These are phyloP conservation scores for Neotragus pygmaeus DNA, from an alignment of 2,113 vertebrate genomes.

Conservation along the genomic window DNA sequence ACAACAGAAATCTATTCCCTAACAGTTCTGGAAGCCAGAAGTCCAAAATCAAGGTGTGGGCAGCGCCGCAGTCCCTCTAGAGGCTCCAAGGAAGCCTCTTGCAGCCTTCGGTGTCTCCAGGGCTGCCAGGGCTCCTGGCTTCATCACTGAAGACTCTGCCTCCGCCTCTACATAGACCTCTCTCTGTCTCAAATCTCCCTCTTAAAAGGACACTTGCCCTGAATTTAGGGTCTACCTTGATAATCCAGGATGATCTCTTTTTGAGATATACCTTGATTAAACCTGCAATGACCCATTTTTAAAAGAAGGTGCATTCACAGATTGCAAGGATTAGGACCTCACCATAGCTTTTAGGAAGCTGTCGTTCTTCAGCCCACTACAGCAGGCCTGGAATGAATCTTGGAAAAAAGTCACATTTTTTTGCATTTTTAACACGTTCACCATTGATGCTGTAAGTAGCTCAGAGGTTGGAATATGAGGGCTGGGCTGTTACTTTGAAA, in stretches of 20 bases:
- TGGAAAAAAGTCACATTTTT: background rate
- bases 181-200: background rate
- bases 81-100: rapidly evolving
- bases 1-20: background rate
- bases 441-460: background rate
- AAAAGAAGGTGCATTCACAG: background rate
- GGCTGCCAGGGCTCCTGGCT: rapidly evolving
- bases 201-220: background rate
- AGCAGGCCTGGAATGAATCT: too few relatives aligned
- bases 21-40: background rate
- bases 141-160: rapidly evolving
- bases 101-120: too few relatives aligned
- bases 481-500: background rate
- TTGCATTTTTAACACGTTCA: background rate
- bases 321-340: background rate
- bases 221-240: background rate
- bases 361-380: rapidly evolving
- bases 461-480: background rate
- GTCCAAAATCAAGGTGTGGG: background rate
- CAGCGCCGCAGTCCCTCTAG: rapidly evolving
- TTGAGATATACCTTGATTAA: background rate
- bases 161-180: background rate
- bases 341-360: background rate
- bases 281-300: background rate
- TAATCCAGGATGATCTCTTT: background rate